These are phyloP conservation scores for Tonatia bakeri DNA, from an alignment of 2,113 vertebrate genomes.

Conservation along the genomic window DNA sequence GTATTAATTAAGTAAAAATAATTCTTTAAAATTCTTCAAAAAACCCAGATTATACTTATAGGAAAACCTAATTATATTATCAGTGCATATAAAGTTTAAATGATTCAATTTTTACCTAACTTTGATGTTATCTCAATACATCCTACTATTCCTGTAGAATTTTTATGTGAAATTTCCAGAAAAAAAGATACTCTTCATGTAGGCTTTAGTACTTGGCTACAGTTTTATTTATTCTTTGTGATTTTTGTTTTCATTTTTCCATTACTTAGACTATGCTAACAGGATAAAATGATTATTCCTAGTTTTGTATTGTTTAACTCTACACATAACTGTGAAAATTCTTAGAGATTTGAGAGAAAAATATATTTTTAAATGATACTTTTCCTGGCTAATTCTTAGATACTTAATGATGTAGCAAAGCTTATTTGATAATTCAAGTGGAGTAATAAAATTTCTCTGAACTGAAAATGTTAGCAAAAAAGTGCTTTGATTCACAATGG, in stretches of 20 bases:
- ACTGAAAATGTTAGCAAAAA: background rate
- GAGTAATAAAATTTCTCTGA: background rate
- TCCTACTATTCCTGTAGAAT: background rate
- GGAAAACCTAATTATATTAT: background rate
- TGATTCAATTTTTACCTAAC: background rate
- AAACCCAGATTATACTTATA: background rate
- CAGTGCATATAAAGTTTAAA: background rate
- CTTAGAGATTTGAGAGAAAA: background rate
- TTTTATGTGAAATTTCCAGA: background rate
- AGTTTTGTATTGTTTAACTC: background rate
- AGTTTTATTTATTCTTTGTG: background rate
- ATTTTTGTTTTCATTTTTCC: background rate
- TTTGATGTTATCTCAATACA: background rate
- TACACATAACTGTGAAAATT: background rate
- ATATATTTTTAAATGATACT: background rate
- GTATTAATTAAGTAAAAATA: background rate
- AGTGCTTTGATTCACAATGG: background rate
- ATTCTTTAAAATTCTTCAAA: background rate
- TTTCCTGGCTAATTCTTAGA: background rate
- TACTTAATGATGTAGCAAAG: background rate
- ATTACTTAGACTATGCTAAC: background rate
- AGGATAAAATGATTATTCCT: background rate
- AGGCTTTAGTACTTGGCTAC: background rate
- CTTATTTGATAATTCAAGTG: background rate
- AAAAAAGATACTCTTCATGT: background rate